phyloP scores from a whole-genome alignment of 2,888 invertebrate species.

The Napeogenes sylphis region DNA sequence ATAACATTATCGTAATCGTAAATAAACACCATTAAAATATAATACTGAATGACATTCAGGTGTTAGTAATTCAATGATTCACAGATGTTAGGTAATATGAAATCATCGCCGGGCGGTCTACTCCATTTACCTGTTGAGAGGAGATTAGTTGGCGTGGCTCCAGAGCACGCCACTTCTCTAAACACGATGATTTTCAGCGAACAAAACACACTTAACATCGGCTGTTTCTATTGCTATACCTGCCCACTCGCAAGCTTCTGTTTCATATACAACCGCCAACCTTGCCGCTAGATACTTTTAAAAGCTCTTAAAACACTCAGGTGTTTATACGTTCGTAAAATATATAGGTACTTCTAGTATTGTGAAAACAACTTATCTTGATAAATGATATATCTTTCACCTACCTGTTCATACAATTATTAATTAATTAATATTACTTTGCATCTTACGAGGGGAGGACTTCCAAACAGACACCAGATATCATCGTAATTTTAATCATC shows the following conservation, averaged over 20 bases:
- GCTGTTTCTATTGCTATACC: slow-evolving; percentile 37
- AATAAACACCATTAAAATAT: slow-evolving; percentile 8
- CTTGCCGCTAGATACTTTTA: slow-evolving; percentile 23
- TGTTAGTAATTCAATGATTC: slow-evolving; percentile 68
- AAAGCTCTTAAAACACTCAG: slow-evolving; percentile 6
- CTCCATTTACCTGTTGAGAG: slow-evolving; percentile 69
- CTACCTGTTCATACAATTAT: no score
- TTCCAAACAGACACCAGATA: slow-evolving; percentile 65
- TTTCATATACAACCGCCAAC: slow-evolving; percentile 19
- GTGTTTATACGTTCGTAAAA: background rate
- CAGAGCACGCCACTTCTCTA: slow-evolving; percentile 53
- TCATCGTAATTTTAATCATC: slow-evolving; percentile 71
- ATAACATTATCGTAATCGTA: slow-evolving; percentile 5
- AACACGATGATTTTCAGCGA: slow-evolving; percentile 44
- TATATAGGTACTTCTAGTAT: no score
- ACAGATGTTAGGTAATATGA: slow-evolving; percentile 52
- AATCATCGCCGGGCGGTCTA: slow-evolving; percentile 57
- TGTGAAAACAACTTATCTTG: no score
- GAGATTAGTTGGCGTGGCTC: slow-evolving; percentile 63
- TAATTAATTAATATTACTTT: no score
- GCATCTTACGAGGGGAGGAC: background rate
- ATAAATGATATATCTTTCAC: no score
- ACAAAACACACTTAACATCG: slow-evolving; percentile 37
- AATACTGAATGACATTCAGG: slow-evolving; percentile 30
- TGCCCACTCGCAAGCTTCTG: slow-evolving; percentile 23